Conservation (phyloP, 2,888 invertebrate species). For the Belgica antarctica region DNA sequence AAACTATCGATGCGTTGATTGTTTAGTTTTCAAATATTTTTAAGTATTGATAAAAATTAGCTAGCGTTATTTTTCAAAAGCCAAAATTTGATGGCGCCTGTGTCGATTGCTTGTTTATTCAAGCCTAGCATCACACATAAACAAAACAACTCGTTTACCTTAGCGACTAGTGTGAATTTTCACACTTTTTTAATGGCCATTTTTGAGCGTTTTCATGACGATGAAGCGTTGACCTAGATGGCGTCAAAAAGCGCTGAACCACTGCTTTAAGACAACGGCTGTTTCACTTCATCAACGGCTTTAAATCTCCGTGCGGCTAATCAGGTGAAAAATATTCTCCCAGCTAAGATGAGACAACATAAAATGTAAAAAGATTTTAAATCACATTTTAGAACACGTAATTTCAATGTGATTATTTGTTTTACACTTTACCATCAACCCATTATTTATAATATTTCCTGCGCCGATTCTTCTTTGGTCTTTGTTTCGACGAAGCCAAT, state of each 20-base stretch:
- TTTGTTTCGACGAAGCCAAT: constrained; percentile 11
- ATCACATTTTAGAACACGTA: not conserved
- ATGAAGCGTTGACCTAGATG: not conserved
- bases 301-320: not conserved
- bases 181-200: constrained; percentile 4
- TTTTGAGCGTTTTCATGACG: not conserved
- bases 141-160: not conserved
- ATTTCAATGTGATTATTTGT: constrained; percentile 42
- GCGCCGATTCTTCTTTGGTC: constrained; percentile 8
- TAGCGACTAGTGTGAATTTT: constrained; percentile 1
- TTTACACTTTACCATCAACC: constrained; percentile 42
- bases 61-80: no score
- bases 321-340: constrained; percentile 10
- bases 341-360: not conserved
- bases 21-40: no score
- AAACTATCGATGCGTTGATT: no score
- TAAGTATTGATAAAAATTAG: no score
- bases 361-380: not conserved
- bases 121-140: not conserved
- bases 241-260: not conserved
- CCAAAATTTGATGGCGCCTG: no score
- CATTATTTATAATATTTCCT: constrained; percentile 28
- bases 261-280: not conserved
- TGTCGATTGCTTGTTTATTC: not conserved
- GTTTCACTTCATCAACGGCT: constrained; percentile 11